Conservation (phyloP, 1,140 invertebrate species). For the Pachypeltis micranthus region DNA sequence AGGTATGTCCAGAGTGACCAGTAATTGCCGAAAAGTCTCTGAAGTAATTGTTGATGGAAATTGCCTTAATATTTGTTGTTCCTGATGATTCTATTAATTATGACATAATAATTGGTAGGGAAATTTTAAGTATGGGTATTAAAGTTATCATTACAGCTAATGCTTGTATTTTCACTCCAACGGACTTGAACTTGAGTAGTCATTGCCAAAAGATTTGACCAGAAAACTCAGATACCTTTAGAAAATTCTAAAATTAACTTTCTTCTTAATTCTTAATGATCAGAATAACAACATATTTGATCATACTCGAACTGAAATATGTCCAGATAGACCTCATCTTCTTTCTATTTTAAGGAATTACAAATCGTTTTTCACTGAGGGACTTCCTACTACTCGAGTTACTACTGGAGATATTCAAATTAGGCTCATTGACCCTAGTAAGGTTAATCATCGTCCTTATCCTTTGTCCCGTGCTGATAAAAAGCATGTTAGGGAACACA, state of each 20-base stretch:
- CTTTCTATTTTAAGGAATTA: background rate
- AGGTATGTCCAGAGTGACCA: background rate
- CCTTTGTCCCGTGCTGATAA: constrained; percentile 13
- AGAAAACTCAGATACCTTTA: background rate
- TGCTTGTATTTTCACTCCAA: constrained; percentile 1
- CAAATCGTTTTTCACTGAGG: background rate
- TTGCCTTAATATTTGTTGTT: background rate
- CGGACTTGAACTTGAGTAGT: background rate
- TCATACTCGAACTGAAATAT: constrained; percentile 7
- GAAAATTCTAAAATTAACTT: background rate
- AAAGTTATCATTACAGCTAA: constrained; percentile 13
- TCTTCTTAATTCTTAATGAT: background rate
- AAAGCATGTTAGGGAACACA: constrained; percentile 15
- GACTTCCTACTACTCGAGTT: background rate
- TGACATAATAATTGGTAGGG: constrained; percentile 14
- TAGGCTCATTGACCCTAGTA: constrained; percentile 9
- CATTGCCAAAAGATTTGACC: background rate
- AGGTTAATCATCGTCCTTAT: constrained; percentile 19
- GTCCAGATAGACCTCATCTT: background rate
- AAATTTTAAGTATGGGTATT: constrained; percentile 15
- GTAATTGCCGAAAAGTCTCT: background rate
- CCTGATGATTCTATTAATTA: background rate
- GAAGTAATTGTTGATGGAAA: background rate
- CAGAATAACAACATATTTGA: background rate
- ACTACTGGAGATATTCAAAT: constrained; percentile 17